These are phyloP conservation scores for Fragum sueziense DNA, from an alignment of 2,888 invertebrate species.

Conservation along the genomic window DNA sequence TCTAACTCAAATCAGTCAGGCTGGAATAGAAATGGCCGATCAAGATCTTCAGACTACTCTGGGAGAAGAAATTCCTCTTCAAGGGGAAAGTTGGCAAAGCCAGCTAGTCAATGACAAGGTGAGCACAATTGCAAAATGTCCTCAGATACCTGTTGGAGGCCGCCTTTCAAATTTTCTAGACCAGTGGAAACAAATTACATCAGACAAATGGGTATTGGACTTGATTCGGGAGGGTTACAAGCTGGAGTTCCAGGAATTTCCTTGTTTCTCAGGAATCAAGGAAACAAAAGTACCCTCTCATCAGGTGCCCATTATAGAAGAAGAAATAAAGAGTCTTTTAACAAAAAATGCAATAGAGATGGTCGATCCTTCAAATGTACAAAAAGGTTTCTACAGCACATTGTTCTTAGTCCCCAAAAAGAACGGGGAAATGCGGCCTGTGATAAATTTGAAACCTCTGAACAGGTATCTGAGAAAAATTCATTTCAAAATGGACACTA, in stretches of 20 bases:
- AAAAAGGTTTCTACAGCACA: conserved; percentile 29
- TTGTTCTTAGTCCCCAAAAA: conserved; percentile 14
- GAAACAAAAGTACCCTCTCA: conserved; percentile 14
- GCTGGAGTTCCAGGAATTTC: conserved; percentile 15
- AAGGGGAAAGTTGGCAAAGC: neutral
- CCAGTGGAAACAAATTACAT: conserved; percentile 14
- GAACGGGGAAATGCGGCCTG: conserved; percentile 14
- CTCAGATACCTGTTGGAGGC: conserved; percentile 29
- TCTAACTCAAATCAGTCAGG: neutral
- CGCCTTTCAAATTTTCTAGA: conserved; percentile 13
- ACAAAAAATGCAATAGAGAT: conserved; percentile 21
- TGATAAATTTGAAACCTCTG: conserved; percentile 4
- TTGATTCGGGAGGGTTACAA: conserved; percentile 31
- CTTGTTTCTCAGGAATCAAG: conserved; percentile 22
- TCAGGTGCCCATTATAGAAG: neutral
- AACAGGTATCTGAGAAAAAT: conserved; percentile 20
- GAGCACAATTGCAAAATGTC: conserved; percentile 23
- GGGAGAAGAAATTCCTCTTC: neutral
- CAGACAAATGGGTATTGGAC: conserved; percentile 32
- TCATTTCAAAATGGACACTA: conserved; percentile 19
- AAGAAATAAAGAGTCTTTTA: conserved; percentile 14
- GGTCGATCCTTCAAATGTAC: neutral
- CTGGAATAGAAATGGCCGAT: neutral
- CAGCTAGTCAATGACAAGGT: conserved; percentile 29
- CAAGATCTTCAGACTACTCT: neutral